Conservation (phyloP, 2,797 vertebrate species). For the Cyprinodon diabolis region DNA sequence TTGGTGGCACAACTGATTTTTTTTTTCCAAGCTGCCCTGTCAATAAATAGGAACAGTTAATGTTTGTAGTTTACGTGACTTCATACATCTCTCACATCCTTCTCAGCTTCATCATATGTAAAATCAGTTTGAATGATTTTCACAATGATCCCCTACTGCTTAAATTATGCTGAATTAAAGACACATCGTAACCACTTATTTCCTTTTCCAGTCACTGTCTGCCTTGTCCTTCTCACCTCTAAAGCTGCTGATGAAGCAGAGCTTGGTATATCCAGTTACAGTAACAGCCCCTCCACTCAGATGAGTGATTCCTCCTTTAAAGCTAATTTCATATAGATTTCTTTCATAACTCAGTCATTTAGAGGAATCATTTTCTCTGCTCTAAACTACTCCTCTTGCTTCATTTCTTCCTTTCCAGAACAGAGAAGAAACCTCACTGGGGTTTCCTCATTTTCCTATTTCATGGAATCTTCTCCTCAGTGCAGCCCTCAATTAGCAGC, state of each 20-base stretch:
- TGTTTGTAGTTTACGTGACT: background rate
- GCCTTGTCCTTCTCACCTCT: background rate
- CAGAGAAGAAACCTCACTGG: background rate
- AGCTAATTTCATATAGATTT: background rate
- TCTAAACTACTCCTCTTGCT: background rate
- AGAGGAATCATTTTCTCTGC: background rate
- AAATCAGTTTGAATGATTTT: background rate
- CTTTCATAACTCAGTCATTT: too few species aligned
- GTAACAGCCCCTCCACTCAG: background rate
- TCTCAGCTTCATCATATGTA: background rate
- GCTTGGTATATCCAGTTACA: background rate
- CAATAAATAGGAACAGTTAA: too few species aligned
- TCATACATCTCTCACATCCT: background rate
- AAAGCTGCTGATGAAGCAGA: background rate
- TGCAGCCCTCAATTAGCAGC: slow-evolving; percentile 29
- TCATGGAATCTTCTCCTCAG: slow-evolving; percentile 5
- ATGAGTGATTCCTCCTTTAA: background rate
- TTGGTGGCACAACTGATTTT: background rate
- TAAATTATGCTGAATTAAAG: background rate
- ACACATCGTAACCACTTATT: background rate
- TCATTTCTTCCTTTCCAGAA: background rate
- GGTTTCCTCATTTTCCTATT: background rate
- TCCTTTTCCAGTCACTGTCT: background rate
- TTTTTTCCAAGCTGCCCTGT: too few species aligned
- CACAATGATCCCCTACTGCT: background rate